Evolutionary conservation across 1,140 invertebrate species (phyloP).

Genomic region (Meloidogyne chitwoodi): DNA sequence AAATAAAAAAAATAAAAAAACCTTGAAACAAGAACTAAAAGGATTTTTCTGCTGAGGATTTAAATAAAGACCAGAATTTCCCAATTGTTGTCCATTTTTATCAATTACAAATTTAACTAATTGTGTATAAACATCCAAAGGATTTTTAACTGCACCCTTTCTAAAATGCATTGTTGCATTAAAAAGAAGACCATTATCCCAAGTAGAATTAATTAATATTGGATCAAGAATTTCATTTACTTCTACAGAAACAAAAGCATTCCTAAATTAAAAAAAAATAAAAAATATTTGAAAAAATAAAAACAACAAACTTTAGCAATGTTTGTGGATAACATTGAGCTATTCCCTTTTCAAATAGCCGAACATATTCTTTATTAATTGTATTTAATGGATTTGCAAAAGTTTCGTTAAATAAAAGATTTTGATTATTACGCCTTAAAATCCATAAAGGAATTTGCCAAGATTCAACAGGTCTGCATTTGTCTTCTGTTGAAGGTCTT

Average conservation of each 20-base stretch:
- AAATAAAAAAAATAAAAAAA: slow-evolving; percentile 19
- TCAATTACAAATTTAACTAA: slow-evolving; percentile 53
- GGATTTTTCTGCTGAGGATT: slow-evolving; percentile 56
- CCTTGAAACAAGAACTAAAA: slow-evolving; percentile 58
- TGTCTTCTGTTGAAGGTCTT: slow-evolving; percentile 37
- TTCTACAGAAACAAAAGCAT: slow-evolving; percentile 54
- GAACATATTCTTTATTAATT: slow-evolving; percentile 54
- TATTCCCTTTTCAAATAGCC: slow-evolving; percentile 49
- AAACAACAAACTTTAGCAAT: slow-evolving; percentile 35
- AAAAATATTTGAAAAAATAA: not conserved
- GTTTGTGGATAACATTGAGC: slow-evolving; percentile 57
- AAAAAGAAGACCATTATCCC: slow-evolving; percentile 56
- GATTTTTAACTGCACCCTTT: slow-evolving; percentile 52
- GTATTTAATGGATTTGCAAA: slow-evolving; percentile 53
- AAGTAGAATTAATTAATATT: slow-evolving; percentile 49
- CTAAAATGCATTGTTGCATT: slow-evolving; percentile 58
- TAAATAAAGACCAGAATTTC: slow-evolving; percentile 51
- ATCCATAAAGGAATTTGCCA: slow-evolving; percentile 55
- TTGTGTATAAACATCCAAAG: slow-evolving; percentile 50
- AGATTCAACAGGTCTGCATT: slow-evolving; percentile 51
- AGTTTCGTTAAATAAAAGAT: slow-evolving; percentile 50
- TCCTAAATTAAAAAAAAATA: not conserved
- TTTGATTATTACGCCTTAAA: slow-evolving; percentile 44
- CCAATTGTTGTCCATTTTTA: slow-evolving; percentile 55
- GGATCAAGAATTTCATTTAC: slow-evolving; percentile 59